Evolutionary conservation across 2,113 vertebrate species (phyloP).

Genomic region (Pseudois nayaur): DNA sequence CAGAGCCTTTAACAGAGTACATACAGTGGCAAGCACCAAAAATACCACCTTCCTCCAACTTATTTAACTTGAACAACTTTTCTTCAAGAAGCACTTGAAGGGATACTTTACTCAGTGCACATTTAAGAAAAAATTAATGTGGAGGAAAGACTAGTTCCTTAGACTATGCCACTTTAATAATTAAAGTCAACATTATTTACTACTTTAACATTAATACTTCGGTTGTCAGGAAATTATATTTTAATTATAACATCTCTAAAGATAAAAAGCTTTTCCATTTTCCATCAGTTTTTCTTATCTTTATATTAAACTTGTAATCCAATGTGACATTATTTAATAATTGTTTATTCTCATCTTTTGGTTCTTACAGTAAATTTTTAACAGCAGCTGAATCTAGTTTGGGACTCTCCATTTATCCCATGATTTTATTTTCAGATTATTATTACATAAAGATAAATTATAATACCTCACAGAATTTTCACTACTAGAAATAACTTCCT

Average conservation of each 20-base stretch:
- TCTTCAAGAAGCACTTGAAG: neutral
- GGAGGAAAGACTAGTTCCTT: neutral
- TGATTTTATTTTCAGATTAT: neutral
- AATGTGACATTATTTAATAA: constrained; percentile 5
- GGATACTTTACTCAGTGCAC: neutral
- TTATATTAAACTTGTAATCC: neutral
- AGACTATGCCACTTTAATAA: neutral
- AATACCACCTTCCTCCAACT: neutral
- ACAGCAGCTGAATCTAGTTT: neutral
- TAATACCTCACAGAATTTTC: neutral
- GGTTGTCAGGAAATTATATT: neutral
- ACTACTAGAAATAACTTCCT: neutral
- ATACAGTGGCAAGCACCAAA: neutral
- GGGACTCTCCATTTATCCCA: neutral
- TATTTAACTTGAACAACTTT: neutral
- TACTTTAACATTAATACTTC: neutral
- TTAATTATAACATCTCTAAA: neutral
- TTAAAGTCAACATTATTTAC: neutral
- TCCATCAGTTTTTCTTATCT: neutral
- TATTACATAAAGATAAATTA: neutral
- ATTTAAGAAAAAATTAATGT: neutral
- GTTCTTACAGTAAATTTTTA: constrained; percentile 30
- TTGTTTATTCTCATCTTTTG: neutral
- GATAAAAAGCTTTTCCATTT: neutral
- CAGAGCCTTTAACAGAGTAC: neutral